Evolutionary conservation across 2,113 vertebrate species (phyloP).

Genomic region (Piliocolobus tephrosceles): DNA sequence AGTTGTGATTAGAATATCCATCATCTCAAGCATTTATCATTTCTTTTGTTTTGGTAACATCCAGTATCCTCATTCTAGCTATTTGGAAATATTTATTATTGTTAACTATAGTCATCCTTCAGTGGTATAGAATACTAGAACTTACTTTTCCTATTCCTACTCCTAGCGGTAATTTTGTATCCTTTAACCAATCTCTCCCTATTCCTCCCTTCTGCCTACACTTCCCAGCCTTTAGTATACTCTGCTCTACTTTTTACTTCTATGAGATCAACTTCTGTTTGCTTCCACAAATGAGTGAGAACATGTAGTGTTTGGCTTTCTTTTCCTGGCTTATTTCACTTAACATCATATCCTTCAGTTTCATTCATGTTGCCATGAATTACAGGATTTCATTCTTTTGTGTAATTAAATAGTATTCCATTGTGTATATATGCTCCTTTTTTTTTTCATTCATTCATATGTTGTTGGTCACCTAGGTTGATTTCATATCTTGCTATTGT

Average conservation of each 20-base stretch:
- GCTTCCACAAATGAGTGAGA: neutral
- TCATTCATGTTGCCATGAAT: neutral
- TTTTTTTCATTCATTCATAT: neutral
- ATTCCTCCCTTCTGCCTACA: neutral
- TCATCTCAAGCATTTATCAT: neutral
- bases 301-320: neutral
- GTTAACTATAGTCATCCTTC: neutral
- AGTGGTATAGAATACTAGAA: neutral
- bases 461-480: neutral
- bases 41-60: neutral
- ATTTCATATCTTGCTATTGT: neutral
- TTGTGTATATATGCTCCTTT: neutral
- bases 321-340: neutral
- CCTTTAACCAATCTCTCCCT: neutral
- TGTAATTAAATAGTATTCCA: neutral
- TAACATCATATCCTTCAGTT: neutral
- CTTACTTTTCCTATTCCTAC: neutral
- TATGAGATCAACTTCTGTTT: neutral
- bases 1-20: neutral
- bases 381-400: neutral
- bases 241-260: neutral
- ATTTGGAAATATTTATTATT: neutral
- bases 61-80: neutral
- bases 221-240: neutral
- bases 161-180: neutral